Evolutionary conservation across 2,797 vertebrate genomes (phyloP).

Genomic region (Molossus molossus): DNA sequence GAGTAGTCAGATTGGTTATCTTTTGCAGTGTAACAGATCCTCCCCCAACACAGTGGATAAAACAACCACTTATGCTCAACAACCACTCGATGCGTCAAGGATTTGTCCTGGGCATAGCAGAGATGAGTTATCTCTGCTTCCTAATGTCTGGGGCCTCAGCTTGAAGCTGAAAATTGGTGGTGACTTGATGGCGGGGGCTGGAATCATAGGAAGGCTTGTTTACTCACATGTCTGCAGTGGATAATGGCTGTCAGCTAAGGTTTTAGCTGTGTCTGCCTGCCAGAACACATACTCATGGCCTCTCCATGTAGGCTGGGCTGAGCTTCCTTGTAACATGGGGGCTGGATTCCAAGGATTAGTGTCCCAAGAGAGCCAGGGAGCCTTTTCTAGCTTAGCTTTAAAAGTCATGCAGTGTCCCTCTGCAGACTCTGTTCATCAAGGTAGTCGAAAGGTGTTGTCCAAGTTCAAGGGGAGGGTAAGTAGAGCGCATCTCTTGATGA

Average conservation of each 20-base stretch:
- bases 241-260: not conserved
- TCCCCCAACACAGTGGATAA: not conserved
- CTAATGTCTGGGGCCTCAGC: not conserved
- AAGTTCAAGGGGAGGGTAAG: not conserved
- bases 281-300: not conserved
- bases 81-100: not conserved
- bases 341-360: not conserved
- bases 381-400: not conserved
- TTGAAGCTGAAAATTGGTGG: constrained; percentile 20
- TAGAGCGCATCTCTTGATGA: not conserved
- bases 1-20: not conserved
- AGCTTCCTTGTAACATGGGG: not conserved
- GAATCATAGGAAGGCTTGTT: not conserved
- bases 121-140: not conserved
- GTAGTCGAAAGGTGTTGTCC: not conserved
- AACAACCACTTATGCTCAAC: not conserved
- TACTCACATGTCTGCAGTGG: not conserved
- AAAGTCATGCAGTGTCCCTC: not conserved
- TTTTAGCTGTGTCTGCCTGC: not conserved
- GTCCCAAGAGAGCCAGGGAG: not conserved
- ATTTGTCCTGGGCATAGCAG: not conserved
- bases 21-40: not conserved
- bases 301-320: not conserved
- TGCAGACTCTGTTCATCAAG: not conserved
- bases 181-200: not conserved